Percentiles rank a stretch among this genome's conserved stretches.
Conservation (phyloP, 2,888 invertebrate genomes). For the Allacma fusca region DNA sequence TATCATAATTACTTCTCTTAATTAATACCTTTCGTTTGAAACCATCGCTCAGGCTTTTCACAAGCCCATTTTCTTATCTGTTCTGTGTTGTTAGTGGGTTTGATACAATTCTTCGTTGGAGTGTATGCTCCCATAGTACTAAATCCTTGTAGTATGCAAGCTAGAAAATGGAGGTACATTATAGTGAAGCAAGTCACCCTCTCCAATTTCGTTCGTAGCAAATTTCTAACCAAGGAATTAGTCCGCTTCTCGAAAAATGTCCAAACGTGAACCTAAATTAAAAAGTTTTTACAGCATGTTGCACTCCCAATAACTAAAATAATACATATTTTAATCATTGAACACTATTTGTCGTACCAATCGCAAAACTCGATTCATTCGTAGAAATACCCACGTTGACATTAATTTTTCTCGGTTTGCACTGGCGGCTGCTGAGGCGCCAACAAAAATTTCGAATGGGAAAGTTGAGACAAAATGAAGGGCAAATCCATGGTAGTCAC, state of each 20-base stretch:
- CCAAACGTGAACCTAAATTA: conserved; percentile 42
- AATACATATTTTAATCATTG: too few relatives aligned
- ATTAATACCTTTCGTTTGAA: conserved; percentile 42
- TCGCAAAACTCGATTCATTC: conserved; percentile 47
- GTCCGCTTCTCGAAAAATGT: conserved; percentile 18
- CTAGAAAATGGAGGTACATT: conserved; percentile 47
- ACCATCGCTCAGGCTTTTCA: conserved; percentile 30
- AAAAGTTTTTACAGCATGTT: too few relatives aligned
- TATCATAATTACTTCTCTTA: too few relatives aligned
- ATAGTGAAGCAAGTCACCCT: conserved; percentile 41
- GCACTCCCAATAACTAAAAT: background rate
- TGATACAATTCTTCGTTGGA: background rate
- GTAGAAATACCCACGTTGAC: conserved; percentile 35
- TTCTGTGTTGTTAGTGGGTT: too few relatives aligned
- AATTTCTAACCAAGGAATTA: conserved; percentile 63
- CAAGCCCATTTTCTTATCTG: too few relatives aligned
- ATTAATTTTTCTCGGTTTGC: background rate
- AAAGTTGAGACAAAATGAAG: conserved; percentile 48
- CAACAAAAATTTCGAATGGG: conserved; percentile 47
- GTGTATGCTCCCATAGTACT: conserved; percentile 1
- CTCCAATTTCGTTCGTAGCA: conserved; percentile 42
- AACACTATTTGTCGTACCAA: too few relatives aligned
- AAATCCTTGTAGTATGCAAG: conserved; percentile 40
- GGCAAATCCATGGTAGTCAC: conserved; percentile 39
- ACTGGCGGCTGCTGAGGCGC: background rate